Base-by-base conservation (phyloP, 2,888 invertebrate genomes). In the Gortyna flavago region DNA sequence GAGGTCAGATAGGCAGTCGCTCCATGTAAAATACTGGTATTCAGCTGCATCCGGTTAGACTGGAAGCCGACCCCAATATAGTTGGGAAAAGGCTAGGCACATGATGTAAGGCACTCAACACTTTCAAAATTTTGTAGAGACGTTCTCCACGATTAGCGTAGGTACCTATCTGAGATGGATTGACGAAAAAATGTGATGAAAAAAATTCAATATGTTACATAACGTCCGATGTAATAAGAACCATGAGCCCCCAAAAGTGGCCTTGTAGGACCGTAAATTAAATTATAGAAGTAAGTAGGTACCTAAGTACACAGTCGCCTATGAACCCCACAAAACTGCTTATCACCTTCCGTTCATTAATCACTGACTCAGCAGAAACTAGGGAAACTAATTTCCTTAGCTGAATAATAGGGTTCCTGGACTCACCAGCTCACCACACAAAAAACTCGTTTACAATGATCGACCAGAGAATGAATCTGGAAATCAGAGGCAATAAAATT, bases 381-480 rank as follows among this genome's bases (percentile, higher is more conserved):
- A 11, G 61, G 68, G n/a, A 61, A 85, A 83, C 68, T 76, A 80
- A 87, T 87, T 87, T 86, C 79, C 77, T 74, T 62, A 54, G 73
- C 61, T 35, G 51, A 48, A 83, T 83, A 65, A 64, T 76, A 59
- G 64, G 38, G 48, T 51, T 35, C 48, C 64, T 65, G 57, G 25
- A 64, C 62, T 25, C 54, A 44, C 44, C 29, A 67, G 41, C 57
- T 5, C 7, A 32, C 54, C n/a, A 65, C 44, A 71, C 51, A 64
- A 64, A 64, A 85, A 75, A 57, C 67, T 83, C 57, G 64, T 64
- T 68, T 68, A 25, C 18, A 25, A n/a, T 62, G 81, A 54, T 67
- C 29, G 51, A 29, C n/a, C 16, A 57, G 25, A 65, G 48, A 83
- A 82, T 29, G 48, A 48, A 62, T 32, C 68, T 48, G 83, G 83